phyloP scores from a whole-genome alignment of 2,888 invertebrate species.

The Thereva nobilitata region DNA sequence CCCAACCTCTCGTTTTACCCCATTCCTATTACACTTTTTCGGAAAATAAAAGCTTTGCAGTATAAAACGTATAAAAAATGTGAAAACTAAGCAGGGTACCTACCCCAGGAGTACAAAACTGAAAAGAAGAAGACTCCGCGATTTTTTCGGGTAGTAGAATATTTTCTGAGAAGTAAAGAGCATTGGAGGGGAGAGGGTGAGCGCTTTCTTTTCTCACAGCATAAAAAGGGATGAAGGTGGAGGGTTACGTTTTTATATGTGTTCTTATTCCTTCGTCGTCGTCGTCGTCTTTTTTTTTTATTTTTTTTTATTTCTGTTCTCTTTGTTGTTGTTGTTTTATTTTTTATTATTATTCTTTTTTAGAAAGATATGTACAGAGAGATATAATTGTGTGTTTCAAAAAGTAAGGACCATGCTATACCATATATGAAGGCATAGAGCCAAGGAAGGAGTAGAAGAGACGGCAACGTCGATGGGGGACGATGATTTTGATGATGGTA shows the following conservation, averaged over 20 bases:
- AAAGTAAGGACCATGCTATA: not conserved
- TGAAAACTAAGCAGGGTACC: constrained; percentile 33
- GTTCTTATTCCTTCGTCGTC: constrained; percentile 23
- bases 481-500: constrained; percentile 25
- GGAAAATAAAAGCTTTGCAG: constrained; percentile 34
- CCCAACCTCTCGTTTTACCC: not conserved
- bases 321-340: constrained; percentile 27
- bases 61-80: constrained; percentile 30
- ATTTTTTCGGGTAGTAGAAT: constrained; percentile 31
- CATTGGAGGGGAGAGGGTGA: not conserved
- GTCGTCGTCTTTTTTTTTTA: constrained; percentile 26
- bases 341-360: constrained; percentile 34
- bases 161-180: too few relatives aligned
- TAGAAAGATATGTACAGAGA: constrained; percentile 31
- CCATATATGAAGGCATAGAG: constrained; percentile 23
- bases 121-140: constrained; percentile 32
- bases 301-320: constrained; percentile 25
- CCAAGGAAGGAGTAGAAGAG: constrained; percentile 10
- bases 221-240: constrained; percentile 16
- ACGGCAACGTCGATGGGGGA: not conserved
- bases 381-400: constrained; percentile 31
- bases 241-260: constrained; percentile 33
- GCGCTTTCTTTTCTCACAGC: constrained; percentile 5
- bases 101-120: constrained; percentile 27
- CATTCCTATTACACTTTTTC: too few relatives aligned